Evolutionary conservation across 1,140 invertebrate genomes (phyloP).

Genomic region (Solen grandis): DNA sequence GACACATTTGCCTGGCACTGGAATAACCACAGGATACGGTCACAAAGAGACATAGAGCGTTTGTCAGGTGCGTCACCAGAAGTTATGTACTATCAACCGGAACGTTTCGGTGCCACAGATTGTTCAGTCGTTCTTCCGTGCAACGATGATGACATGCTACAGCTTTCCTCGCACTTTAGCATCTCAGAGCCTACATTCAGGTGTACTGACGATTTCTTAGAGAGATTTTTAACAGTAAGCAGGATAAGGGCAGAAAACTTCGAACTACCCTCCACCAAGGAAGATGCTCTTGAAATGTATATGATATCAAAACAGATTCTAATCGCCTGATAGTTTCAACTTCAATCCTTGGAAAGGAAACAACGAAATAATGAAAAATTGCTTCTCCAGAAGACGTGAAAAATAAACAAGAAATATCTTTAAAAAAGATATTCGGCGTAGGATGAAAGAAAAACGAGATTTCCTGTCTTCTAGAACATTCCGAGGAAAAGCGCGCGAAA

Average conservation of each 20-base stretch:
- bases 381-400: no score
- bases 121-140: slow-evolving; percentile 15
- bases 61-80: not conserved
- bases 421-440: no score
- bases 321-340: no score
- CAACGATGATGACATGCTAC: not conserved
- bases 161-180: not conserved
- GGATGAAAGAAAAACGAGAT: no score
- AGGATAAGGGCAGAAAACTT: slow-evolving; percentile 1
- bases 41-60: slow-evolving; percentile 1
- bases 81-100: slow-evolving; percentile 25
- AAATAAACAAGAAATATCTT: no score
- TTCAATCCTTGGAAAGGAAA: no score
- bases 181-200: not conserved
- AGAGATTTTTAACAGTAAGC: not conserved
- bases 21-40: slow-evolving; percentile 44
- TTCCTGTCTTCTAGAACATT: no score
- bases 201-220: slow-evolving; percentile 5
- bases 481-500: no score
- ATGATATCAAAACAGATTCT: not conserved
- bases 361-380: no score
- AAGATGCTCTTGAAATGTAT: slow-evolving; percentile 11
- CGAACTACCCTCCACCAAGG: not conserved
- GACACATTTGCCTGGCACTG: slow-evolving; percentile 12
- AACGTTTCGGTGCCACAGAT: not conserved